These are phyloP conservation scores for Spilosoma lubricipeda DNA, from an alignment of 2,888 invertebrate species.

Conservation along the genomic window DNA sequence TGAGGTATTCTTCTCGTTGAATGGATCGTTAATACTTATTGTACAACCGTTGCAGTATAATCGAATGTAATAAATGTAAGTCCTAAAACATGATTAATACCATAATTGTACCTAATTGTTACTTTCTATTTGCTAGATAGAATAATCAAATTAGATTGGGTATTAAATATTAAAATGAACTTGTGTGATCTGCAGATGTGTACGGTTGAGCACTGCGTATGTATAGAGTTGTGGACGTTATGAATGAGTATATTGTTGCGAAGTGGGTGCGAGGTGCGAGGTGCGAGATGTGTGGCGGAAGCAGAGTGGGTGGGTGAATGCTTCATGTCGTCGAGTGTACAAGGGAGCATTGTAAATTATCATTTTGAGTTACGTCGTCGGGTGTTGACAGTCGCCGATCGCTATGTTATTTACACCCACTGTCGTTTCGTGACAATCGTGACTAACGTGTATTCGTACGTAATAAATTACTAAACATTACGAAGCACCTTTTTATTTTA, in stretches of 20 bases:
- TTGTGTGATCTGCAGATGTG: constrained; percentile 73
- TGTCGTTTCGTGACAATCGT: constrained; percentile 47
- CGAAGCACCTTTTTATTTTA: constrained; percentile 64
- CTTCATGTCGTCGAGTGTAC: constrained; percentile 35
- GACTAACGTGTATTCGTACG: constrained; percentile 53
- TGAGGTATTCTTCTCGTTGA: constrained; percentile 78
- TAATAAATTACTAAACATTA: constrained; percentile 60
- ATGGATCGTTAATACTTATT: constrained; percentile 76
- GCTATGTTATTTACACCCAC: constrained; percentile 45
- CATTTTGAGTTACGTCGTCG: constrained; percentile 42
- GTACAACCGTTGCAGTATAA: constrained; percentile 79
- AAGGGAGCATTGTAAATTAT: constrained; percentile 57
- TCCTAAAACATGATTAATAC: constrained; percentile 73
- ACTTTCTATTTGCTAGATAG: constrained; percentile 86
- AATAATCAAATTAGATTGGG: constrained; percentile 85
- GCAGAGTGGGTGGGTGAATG: constrained; percentile 20
- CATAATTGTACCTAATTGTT: constrained; percentile 85
- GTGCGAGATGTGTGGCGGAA: no score
- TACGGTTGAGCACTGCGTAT: constrained; percentile 51
- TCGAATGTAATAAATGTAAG: constrained; percentile 75
- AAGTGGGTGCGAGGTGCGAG: constrained; percentile 24
- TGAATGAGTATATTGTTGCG: constrained; percentile 37
- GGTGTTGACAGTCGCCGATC: constrained; percentile 39
- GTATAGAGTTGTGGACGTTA: constrained; percentile 48
- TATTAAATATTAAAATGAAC: constrained; percentile 73